Percentiles rank a stretch among this genome's conserved stretches.
Conservation (phyloP, 1,140 invertebrate genomes). For the fruit fly (Drosophila melanogaster) region DNA sequence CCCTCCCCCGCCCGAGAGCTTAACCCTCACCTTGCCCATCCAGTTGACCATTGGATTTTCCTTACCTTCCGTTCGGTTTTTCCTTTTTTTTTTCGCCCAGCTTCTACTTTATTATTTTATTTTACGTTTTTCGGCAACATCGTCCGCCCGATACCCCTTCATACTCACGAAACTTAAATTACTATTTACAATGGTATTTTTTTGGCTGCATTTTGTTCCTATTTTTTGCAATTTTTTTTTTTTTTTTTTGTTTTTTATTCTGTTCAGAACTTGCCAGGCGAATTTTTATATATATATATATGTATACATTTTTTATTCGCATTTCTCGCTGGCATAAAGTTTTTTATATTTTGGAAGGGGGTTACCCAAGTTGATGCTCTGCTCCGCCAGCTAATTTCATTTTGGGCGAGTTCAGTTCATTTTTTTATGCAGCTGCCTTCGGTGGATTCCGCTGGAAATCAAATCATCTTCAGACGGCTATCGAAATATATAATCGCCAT, state of each 20-base stretch:
- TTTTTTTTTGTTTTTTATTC: conserved; percentile 21
- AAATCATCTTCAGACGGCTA: conserved; percentile 18
- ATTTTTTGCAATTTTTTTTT: neutral
- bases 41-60: conserved; percentile 68
- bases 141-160: conserved; percentile 17
- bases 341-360: conserved; percentile 26
- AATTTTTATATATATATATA: conserved; percentile 38
- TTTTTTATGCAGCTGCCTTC: conserved; percentile 47
- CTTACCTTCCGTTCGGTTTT: conserved; percentile 74
- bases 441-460: conserved; percentile 52
- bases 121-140: conserved; percentile 58
- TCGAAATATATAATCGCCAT: neutral
- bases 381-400: conserved; percentile 65
- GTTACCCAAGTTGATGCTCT: conserved; percentile 18
- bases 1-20: conserved; percentile 15
- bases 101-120: conserved; percentile 35
- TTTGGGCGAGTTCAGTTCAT: conserved; percentile 49
- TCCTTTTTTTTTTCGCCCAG: conserved; percentile 17
- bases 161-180: conserved; percentile 72
- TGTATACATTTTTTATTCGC: conserved; percentile 48
- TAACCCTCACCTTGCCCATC: conserved; percentile 38
- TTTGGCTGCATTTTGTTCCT: conserved; percentile 25
- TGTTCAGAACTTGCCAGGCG: conserved; percentile 35
- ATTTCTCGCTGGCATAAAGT: conserved; percentile 66
- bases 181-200: conserved; percentile 78